phyloP scores from a whole-genome alignment of 1,140 invertebrate genomes.

The Drosophila simulans region DNA sequence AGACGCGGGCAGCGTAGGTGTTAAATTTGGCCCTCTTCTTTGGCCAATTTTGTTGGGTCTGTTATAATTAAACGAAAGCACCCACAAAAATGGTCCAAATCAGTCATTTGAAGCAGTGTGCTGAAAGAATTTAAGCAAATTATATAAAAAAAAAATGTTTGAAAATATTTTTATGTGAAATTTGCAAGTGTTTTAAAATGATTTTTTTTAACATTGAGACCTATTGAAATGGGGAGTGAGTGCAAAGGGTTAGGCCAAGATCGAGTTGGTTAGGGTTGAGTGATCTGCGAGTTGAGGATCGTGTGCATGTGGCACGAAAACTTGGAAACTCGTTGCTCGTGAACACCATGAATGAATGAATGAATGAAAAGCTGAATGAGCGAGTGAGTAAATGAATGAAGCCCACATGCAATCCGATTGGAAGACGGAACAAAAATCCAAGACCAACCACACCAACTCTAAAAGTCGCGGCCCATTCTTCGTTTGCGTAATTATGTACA shows the following conservation, averaged over 20 bases:
- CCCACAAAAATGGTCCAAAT: slow-evolving; percentile 27
- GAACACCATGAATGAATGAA: slow-evolving; percentile 47
- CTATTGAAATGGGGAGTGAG: background rate
- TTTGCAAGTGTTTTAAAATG: background rate
- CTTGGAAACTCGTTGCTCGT: slow-evolving; percentile 42
- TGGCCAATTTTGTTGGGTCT: slow-evolving; percentile 6
- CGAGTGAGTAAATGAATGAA: slow-evolving; percentile 42
- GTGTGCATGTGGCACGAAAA: slow-evolving; percentile 60
- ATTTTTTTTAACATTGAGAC: background rate
- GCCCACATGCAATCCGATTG: slow-evolving; percentile 41
- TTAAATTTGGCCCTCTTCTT: slow-evolving; percentile 49
- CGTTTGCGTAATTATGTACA: slow-evolving; percentile 39
- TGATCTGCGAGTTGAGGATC: slow-evolving; percentile 31
- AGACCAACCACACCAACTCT: slow-evolving; percentile 16
- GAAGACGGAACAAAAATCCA: slow-evolving; percentile 6
- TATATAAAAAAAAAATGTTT: background rate
- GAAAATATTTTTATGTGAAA: background rate
- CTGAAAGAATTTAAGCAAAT: background rate
- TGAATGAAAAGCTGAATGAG: slow-evolving; percentile 22
- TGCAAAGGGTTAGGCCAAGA: slow-evolving; percentile 21
- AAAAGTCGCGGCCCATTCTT: slow-evolving; percentile 7
- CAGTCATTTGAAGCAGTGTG: background rate
- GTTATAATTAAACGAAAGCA: slow-evolving; percentile 62
- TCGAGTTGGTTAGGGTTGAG: slow-evolving; percentile 17
- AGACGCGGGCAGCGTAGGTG: slow-evolving; percentile 29